These are phyloP conservation scores for Aurelia sp. DNA, from an alignment of 30 jellyfish, hydroid and myxozoan species.

Conservation along the genomic window DNA sequence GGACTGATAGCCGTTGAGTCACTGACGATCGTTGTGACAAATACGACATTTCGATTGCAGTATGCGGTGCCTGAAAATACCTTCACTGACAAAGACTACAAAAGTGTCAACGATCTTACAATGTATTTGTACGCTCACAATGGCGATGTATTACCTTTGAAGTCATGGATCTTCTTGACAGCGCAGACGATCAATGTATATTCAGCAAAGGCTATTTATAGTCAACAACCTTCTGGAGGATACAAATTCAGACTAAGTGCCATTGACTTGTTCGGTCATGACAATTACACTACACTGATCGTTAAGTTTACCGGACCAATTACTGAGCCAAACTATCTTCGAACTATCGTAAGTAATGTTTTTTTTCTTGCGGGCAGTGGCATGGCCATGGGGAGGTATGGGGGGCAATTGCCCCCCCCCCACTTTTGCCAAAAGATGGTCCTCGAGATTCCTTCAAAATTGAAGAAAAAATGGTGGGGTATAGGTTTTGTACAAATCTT, in stretches of 20 bases:
- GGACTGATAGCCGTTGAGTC: conserved; percentile 26
- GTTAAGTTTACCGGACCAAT: conserved; percentile 42
- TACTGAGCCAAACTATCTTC: conserved; percentile 52
- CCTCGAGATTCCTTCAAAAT: no score
- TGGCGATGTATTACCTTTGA: conserved; percentile 21
- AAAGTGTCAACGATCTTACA: conserved; percentile 47
- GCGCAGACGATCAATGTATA: conserved; percentile 16
- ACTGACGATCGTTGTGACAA: conserved; percentile 20
- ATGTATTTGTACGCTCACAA: conserved; percentile 45
- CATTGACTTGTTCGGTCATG: conserved; percentile 59
- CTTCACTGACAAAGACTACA: conserved; percentile 64
- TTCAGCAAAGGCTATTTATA: conserved; percentile 17
- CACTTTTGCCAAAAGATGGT: no score
- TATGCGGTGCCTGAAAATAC: conserved; percentile 73
- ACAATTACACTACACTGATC: conserved; percentile 21
- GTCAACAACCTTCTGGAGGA: conserved; percentile 67
- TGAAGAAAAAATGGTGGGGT: no score
- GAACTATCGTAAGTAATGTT: conserved; percentile 32
- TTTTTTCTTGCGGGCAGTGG: not conserved
- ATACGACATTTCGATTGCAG: conserved; percentile 41
- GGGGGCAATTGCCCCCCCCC: no score
- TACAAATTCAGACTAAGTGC: conserved; percentile 75
- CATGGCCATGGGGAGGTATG: no score
- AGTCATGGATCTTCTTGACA: conserved; percentile 43
- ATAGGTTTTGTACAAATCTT: no score